Evolutionary conservation across 2,888 invertebrate species (phyloP), one percentile per base, ranked within the genome.

Genomic region (Hecatera dysodea): DNA sequence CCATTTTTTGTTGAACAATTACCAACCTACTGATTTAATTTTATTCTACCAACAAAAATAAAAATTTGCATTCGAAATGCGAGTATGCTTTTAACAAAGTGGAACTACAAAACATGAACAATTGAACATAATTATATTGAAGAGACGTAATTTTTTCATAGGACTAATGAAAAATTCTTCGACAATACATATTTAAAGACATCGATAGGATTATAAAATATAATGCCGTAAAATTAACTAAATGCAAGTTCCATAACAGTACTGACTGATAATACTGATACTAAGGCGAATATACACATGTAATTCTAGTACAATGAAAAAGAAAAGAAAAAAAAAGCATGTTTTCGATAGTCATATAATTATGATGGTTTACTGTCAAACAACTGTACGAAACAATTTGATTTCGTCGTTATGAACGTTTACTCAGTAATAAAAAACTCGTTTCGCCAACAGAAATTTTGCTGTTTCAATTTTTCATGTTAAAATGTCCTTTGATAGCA

Each of bases 401-500:
- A 89, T 89, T 82, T 80, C 80, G 72, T 78, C 83, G 79, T 85
- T 84, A 84, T 83, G 75, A 81, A 86, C 86, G 67, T 81, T 81
- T 80, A 77, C 72, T 72, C 76, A 61, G 81, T 85, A 84, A 87
- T 89, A 88, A 89, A 90, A 89, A 80, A 79, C 75, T 81, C 82
- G 80, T 86, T 84, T 74, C 75, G 86, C 76, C 78, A 85, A 82
- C 84, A 82, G 77, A 84, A 76, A 83, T 86, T 87, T 85, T 80
- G 81, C 73, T 72, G 75, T 78, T 81, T 72, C 53, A 75, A 72
- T 82, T 80, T 86, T 87, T 77, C 55, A 72, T 75, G 70, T 61
- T 67, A 59, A 76, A 84, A 84, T 78, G 66, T 66, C 70, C 75
- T 82, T 85, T 82, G 81, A 84, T 81, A 84, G 86, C 68, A 75